Evolutionary conservation across 2,888 invertebrate genomes (phyloP), one percentile per base, ranked within the genome.

Genomic region (Marronus borbonicus): DNA sequence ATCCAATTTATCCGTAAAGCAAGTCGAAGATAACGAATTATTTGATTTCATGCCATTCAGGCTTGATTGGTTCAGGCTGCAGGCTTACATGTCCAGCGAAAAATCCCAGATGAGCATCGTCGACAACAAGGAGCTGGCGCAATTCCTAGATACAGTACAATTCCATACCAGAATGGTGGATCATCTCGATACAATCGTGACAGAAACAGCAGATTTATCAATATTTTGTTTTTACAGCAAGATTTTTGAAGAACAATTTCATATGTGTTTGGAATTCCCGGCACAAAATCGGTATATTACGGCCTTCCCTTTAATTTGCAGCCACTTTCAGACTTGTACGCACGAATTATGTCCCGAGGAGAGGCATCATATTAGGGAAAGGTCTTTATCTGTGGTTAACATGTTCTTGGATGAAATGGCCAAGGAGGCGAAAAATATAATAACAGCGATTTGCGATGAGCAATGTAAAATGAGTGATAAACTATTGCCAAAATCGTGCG

Each of bases 101-200:
- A 97, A 96, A 87, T 94, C 96, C 31, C 91, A 94, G 82, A 88
- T 95, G 89, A 91, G 92, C 87, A 91, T 99, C 66, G 91, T 93
- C 10, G 97, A 97, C 83, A 94, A 98, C 84, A 91, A 94, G 82
- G 96, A 96, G 83, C 89, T 99, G 79, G 97, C 98, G 4, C 94
- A 95, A 68, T 93, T 98, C 81, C 93, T 99, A 88, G 99, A 99
- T 88, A 97, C 97, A 60, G 94, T 98, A 87, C 93, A 97, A 50
- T 99, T 99, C 86, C 99, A 99, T 86, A 96, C 98, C 0, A 97
- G 97, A 89, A 97, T 99, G 94, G 98, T 99, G 0, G 99, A 99
- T 87, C 96, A 96, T 88, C 91, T 99, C 70, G 99, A 99, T 89
- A 98, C 99, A 89, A 96, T 99, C 87, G 91, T 99, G 83, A 95